phyloP scores from a whole-genome alignment of 2,888 invertebrate genomes.

The Zootermopsis nevadensis region DNA sequence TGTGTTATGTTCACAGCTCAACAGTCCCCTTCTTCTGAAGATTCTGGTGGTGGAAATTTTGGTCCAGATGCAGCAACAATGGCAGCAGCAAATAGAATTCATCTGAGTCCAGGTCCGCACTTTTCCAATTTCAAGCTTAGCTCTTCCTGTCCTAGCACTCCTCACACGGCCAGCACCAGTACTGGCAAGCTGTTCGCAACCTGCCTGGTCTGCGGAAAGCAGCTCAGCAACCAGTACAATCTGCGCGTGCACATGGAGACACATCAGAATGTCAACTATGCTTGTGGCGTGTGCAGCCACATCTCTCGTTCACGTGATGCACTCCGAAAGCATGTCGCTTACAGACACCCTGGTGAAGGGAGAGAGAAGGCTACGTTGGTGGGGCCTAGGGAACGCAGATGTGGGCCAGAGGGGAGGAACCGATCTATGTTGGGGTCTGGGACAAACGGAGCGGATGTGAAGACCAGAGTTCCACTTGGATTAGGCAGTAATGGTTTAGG shows the following conservation, averaged over 20 bases:
- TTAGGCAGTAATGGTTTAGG: conserved; percentile 26
- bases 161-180: conserved; percentile 16
- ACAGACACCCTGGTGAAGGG: conserved; percentile 77
- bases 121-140: conserved; percentile 43
- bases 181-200: conserved; percentile 70
- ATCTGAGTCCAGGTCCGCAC: conserved; percentile 46
- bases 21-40: conserved; percentile 50
- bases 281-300: conserved; percentile 87
- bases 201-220: conserved; percentile 88
- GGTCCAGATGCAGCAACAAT: conserved; percentile 44
- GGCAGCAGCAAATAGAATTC: conserved; percentile 40
- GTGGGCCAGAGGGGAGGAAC: conserved; percentile 2
- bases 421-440: not conserved
- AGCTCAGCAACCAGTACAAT: conserved; percentile 91
- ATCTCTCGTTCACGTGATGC: conserved; percentile 90
- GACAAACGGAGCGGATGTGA: conserved; percentile 18
- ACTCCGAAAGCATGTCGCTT: conserved; percentile 88
- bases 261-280: conserved; percentile 88
- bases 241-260: conserved; percentile 91
- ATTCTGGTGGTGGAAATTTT: conserved; percentile 51
- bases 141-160: conserved; percentile 40
- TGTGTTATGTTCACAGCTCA: conserved; percentile 28
- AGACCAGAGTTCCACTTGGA: not conserved
- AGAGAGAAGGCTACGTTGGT: conserved; percentile 22
- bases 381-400: conserved; percentile 18